Conservation (phyloP, 2,888 invertebrate species). For the Plagodis pulveraria region DNA sequence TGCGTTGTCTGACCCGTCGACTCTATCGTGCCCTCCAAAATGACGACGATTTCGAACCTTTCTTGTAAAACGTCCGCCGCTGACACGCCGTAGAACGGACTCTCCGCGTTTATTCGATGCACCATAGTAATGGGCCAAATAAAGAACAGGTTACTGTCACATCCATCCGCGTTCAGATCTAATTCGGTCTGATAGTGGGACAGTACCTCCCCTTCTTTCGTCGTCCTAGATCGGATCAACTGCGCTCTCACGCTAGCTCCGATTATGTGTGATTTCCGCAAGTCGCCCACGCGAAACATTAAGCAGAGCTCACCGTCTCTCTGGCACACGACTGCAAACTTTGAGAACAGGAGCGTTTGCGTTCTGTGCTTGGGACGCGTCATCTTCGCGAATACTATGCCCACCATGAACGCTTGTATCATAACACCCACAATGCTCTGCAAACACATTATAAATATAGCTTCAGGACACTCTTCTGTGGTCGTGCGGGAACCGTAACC, state of each 20-base stretch:
- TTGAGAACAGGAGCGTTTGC: slow-evolving; percentile 94
- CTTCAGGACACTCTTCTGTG: slow-evolving; percentile 95
- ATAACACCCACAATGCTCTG: slow-evolving; percentile 95
- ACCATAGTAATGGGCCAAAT: slow-evolving; percentile 97
- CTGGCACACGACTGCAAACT: slow-evolving; percentile 93
- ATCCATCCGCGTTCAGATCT: slow-evolving; percentile 88
- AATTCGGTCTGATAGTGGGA: slow-evolving; percentile 93
- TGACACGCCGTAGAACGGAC: slow-evolving; percentile 94
- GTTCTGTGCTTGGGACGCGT: slow-evolving; percentile 96
- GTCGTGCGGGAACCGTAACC: slow-evolving; percentile 95
- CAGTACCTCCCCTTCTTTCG: slow-evolving; percentile 93
- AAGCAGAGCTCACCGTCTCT: slow-evolving; percentile 92
- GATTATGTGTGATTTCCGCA: slow-evolving; percentile 95
- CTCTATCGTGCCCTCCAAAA: slow-evolving; percentile 93
- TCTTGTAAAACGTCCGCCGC: slow-evolving; percentile 93
- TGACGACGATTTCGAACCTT: slow-evolving; percentile 92
- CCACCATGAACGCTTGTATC: slow-evolving; percentile 92
- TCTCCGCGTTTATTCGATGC: slow-evolving; percentile 92
- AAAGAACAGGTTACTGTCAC: slow-evolving; percentile 93
- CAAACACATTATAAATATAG: slow-evolving; percentile 94
- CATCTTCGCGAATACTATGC: slow-evolving; percentile 95
- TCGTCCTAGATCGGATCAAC: slow-evolving; percentile 91
- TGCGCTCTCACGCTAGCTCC: slow-evolving; percentile 94
- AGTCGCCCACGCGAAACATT: slow-evolving; percentile 95
- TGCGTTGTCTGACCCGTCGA: slow-evolving; percentile 92